Percentiles rank a stretch among this genome's conserved stretches.
phyloP scores from a whole-genome alignment of 2,888 invertebrate species.

The Dryobota labecula region DNA sequence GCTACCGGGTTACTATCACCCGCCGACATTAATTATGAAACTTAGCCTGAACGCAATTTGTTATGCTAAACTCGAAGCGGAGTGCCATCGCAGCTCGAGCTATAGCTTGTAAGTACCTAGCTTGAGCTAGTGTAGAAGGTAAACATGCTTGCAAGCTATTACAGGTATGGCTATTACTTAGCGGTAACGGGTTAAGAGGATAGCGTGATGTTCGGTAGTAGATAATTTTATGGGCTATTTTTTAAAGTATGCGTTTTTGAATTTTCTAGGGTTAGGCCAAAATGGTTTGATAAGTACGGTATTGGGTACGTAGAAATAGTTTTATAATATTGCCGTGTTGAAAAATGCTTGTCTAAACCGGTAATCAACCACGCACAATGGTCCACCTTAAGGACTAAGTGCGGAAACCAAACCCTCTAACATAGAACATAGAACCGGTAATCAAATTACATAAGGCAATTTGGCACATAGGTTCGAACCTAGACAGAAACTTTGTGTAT shows the following conservation, averaged over 20 bases:
- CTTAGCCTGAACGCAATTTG: constrained; percentile 52
- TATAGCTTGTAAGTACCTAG: constrained; percentile 30
- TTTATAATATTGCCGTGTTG: not conserved
- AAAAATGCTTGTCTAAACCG: no score
- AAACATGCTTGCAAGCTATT: constrained; percentile 39
- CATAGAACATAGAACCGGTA: no score
- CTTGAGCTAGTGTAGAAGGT: constrained; percentile 24
- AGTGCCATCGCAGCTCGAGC: constrained; percentile 41
- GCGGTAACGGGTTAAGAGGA: not conserved
- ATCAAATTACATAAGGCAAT: no score
- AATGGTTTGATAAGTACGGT: no score
- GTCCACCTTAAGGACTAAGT: no score
- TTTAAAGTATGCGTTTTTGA: not conserved
- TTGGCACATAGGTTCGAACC: no score
- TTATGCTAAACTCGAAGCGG: constrained; percentile 48
- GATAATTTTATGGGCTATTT: constrained; percentile 14
- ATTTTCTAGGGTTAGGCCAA: constrained; percentile 6
- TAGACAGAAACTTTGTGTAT: no score
- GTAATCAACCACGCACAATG: no score
- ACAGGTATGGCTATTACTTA: constrained; percentile 25
- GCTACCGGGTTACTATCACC: constrained; percentile 8
- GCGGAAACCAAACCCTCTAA: no score
- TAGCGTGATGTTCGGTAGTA: constrained; percentile 11
- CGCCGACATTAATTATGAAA: constrained; percentile 48
- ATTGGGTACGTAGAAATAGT: not conserved